Base-by-base conservation (phyloP, 1,140 invertebrate species). In the Episyrphus balteatus region DNA sequence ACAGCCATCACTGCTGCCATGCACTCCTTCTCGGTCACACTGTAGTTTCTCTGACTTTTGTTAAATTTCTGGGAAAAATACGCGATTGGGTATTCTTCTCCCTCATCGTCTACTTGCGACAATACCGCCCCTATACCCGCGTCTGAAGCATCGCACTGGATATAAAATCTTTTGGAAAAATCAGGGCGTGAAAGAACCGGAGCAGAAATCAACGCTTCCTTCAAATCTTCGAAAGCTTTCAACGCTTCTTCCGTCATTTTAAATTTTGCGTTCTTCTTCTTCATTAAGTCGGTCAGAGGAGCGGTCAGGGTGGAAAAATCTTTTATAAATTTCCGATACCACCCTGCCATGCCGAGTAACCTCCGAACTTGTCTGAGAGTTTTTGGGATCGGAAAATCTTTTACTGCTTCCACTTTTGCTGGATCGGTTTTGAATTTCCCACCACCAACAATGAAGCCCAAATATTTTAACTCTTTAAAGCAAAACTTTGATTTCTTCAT, bases 11-110 rank as follows among this genome's bases (percentile, higher is more conserved):
- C 39, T 11, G 74, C 60, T 0, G 70, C 70, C 26, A 75, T 50
- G 43, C 63, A 66, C 61, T 77, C 73, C 43, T 57, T 51, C 55
- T 78, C 72, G 2, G 68, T 70, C 7, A 56, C 57, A 5, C 49
- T 50, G 48, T 71, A 75, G 21, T 73, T 72, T 31, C 12, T 12
- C 39, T 52, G 44, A 11, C 46, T 8, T 8, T 13, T 40, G 14
- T 31, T 51, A 2, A 51, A 42, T 36, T 51, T 51, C 11, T 41
- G 34, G 3, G 43, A 46, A n/a, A 47, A 40, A 53, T 62, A 74
- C 5, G 57, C 56, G 5, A 67, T 51, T 0, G 58, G 52, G 13
- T 46, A 21, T 12, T 64, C 53, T 3, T 39, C 19, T 0, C 48
- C 53, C 1, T 59, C 54, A 13, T 47, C 14, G 11, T 53, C 52